Base-by-base conservation (phyloP, 2,888 invertebrate genomes). In the Parascotia fuliginaria region DNA sequence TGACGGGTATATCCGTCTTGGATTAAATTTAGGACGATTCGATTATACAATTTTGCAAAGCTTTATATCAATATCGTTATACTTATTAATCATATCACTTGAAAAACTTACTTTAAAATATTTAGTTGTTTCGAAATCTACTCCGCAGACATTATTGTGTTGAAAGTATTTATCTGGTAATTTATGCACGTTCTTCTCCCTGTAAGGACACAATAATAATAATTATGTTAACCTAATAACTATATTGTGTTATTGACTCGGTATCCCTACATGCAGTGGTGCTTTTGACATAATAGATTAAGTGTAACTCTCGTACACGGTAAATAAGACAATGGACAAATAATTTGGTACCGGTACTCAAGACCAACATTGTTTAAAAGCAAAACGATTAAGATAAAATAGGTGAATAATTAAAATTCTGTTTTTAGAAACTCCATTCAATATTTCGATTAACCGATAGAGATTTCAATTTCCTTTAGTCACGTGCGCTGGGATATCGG, bases 391-490 rank as follows among this genome's bases (percentile, higher is more conserved):
- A 19, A 3, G 2, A 3, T 19, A 3, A 2, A 19, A 19, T 19
- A 19, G 19, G 5, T 19, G 44, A 16, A 64, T 65, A 83, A 85
- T 83, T 85, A 82, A 82, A 83, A 79, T 66, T 72, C 74, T 70
- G 73, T 79, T 79, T 79, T 79, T 71, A 74, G 77, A 77, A 72
- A 79, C 57, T 75, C 73, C 73, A 86, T 88, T 85, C 73, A 86
- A 85, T 89, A 89, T 88, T 89, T 86, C 88, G 87, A 91, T 92
- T 83, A 90, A 83, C 84, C 86, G 89, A 89, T 90, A 89, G 89
- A 89, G 87, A 86, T 91, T 92, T 91, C 91, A 92, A 92, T 92
- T 91, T 92, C 90, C 90, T 81, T 84, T 81, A 87, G 90, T 89
- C 90, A 91, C 90, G 89, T 87, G 89, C 87, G 78, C 77, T 61